These are phyloP conservation scores for Lagenorhynchus albirostris DNA, from an alignment of 2,113 vertebrate genomes.

Conservation along the genomic window DNA sequence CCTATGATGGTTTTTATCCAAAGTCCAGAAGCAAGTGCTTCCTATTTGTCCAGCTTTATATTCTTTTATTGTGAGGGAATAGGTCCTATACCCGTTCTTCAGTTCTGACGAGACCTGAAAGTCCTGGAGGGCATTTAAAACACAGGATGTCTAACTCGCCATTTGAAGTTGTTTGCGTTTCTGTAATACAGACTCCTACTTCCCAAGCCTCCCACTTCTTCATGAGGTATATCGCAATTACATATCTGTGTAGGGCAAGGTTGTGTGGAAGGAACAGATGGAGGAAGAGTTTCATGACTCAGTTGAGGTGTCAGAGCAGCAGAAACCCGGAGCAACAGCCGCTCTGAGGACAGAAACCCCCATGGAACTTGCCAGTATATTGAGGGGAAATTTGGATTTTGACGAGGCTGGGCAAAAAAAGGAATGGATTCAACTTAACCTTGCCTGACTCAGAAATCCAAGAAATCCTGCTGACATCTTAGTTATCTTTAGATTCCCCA, in stretches of 20 bases:
- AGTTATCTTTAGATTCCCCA: fast-evolving
- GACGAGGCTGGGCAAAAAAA: too few relatives aligned
- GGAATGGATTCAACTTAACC: background rate
- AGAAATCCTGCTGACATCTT: background rate
- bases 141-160: background rate
- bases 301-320: background rate
- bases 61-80: background rate
- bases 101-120: background rate
- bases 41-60: background rate
- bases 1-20: background rate
- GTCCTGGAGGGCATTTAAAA: background rate
- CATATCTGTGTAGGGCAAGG: too few relatives aligned
- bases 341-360: background rate
- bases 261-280: background rate
- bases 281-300: background rate
- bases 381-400: background rate
- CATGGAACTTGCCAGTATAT: background rate
- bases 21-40: background rate
- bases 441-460: background rate
- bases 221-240: fast-evolving
- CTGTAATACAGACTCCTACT: background rate
- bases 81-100: background rate
- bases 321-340: background rate
- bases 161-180: background rate
- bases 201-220: background rate